Percentiles rank a stretch among this genome's conserved stretches.
Conservation (phyloP, 1,140 invertebrate species). For the Drosophila sp. region DNA sequence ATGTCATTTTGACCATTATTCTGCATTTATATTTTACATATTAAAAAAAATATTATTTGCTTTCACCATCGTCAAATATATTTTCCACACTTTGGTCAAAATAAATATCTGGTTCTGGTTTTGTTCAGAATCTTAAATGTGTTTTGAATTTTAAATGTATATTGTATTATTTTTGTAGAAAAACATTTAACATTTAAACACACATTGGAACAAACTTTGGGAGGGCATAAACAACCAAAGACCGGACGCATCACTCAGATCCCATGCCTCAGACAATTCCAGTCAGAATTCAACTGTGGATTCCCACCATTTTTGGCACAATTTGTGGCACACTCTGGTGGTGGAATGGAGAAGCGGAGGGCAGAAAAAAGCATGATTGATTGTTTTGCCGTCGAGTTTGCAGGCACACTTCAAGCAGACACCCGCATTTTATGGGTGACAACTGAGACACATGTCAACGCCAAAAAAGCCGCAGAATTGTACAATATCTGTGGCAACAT, state of each 20-base stretch:
- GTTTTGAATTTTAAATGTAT: slow-evolving; percentile 6
- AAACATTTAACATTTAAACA: too few relatives aligned
- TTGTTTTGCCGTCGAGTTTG: slow-evolving; percentile 63
- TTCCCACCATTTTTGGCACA: slow-evolving; percentile 59
- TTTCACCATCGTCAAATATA: too few relatives aligned
- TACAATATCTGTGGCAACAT: slow-evolving; percentile 55
- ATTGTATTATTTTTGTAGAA: not conserved
- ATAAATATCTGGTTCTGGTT: not conserved
- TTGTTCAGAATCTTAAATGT: not conserved
- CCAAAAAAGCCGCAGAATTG: slow-evolving; percentile 62
- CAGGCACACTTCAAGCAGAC: slow-evolving; percentile 23
- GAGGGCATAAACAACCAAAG: not conserved
- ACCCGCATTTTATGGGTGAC: slow-evolving; percentile 14
- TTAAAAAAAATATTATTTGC: too few relatives aligned
- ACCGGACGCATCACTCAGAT: not conserved
- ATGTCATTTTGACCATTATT: too few relatives aligned
- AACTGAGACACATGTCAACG: slow-evolving; percentile 74
- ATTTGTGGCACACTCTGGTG: slow-evolving; percentile 36
- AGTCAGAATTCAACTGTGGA: slow-evolving; percentile 42
- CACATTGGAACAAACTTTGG: not conserved
- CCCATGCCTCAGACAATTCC: not conserved
- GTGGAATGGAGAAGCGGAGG: slow-evolving; percentile 25
- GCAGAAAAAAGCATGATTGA: slow-evolving; percentile 72
- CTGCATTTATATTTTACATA: too few relatives aligned
- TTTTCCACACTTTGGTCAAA: too few relatives aligned